Percentiles rank a stretch among this genome's conserved stretches.
These are phyloP conservation scores for Antrozous pallidus DNA, from an alignment of 2,797 vertebrate species.

Conservation along the genomic window DNA sequence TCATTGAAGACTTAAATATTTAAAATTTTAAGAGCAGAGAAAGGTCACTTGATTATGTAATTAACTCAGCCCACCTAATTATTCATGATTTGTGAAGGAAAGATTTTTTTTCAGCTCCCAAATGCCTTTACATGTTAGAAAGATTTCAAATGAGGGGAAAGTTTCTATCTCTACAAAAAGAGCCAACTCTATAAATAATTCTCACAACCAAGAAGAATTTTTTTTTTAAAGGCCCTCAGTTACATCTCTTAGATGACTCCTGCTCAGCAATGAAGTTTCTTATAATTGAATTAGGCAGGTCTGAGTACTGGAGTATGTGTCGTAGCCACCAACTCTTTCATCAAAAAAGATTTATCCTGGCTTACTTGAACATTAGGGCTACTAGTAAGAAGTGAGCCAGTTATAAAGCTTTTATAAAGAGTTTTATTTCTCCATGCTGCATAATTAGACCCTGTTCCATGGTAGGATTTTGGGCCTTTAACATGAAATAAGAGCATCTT, in stretches of 20 bases:
- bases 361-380: not conserved
- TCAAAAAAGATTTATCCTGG: not conserved
- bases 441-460: not conserved
- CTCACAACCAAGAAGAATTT: not conserved
- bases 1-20: not conserved
- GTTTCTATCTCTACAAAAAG: not conserved
- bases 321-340: not conserved
- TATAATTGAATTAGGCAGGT: not conserved
- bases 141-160: not conserved
- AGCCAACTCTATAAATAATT: not conserved
- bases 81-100: not conserved
- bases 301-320: not conserved
- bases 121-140: constrained; percentile 22
- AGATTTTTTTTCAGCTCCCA: not conserved
- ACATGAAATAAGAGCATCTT: constrained; percentile 20
- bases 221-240: not conserved
- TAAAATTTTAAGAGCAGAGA: constrained; percentile 26
- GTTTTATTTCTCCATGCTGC: not conserved
- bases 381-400: not conserved
- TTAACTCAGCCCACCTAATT: not conserved
- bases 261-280: not conserved
- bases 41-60: not conserved
- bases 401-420: not conserved
- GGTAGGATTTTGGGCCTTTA: not conserved
- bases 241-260: not conserved